A percentile compares a stretch with the other conserved stretches of the same genome.
Evolutionary conservation across 2,888 invertebrate genomes (phyloP).

Genomic region (Perithous albicinctus): DNA sequence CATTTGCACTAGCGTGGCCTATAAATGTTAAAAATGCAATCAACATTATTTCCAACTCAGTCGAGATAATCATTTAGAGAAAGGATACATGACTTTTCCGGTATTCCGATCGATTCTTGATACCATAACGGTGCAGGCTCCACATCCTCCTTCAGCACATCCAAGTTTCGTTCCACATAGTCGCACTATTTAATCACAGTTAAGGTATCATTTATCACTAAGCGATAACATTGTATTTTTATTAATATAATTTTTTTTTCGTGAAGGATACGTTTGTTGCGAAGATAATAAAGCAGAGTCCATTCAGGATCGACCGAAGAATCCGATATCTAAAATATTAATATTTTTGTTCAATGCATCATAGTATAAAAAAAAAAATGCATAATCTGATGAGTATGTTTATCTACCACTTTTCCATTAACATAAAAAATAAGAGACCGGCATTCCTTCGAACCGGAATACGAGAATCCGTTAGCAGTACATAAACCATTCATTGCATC

Average conservation of each 20-base stretch:
- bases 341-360: conserved; percentile 20
- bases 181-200: conserved; percentile 85
- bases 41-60: background rate
- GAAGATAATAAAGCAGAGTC: conserved; percentile 93
- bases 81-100: conserved; percentile 86
- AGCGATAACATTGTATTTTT: background rate
- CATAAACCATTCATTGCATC: background rate
- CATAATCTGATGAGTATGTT: too few species aligned
- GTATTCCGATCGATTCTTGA: conserved; percentile 89
- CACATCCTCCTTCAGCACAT: conserved; percentile 97
- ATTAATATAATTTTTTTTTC: conserved; percentile 17
- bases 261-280: conserved; percentile 89
- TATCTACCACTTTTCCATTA: conserved; percentile 87
- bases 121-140: conserved; percentile 97
- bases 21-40: too few species aligned
- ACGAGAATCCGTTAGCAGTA: background rate
- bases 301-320: conserved; percentile 92
- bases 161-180: conserved; percentile 96
- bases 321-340: conserved; percentile 88
- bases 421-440: conserved; percentile 86
- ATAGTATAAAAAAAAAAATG: background rate
- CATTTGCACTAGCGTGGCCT: too few species aligned
- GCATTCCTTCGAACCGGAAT: conserved; percentile 16
- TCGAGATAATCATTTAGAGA: conserved; percentile 40
- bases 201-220: conserved; percentile 81